Evolutionary conservation across 2,113 vertebrate species (phyloP), one percentile per base, ranked within the genome.

Genomic region (Charina bottae): DNA sequence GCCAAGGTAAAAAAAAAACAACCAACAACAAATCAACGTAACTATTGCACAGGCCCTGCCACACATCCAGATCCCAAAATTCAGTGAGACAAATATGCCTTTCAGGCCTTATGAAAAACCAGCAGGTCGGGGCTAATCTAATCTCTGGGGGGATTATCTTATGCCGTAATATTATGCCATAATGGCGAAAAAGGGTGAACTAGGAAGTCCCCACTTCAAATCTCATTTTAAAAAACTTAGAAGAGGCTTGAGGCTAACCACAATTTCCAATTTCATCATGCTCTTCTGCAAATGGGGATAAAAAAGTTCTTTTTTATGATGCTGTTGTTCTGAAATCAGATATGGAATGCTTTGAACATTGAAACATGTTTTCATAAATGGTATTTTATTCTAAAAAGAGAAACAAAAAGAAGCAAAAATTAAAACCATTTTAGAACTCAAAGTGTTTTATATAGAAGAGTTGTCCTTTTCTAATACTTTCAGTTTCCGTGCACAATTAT

Each of bases 401-500:
- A 49, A 9, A 88, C 68, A 87, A 83, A 87, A 55, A 91, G n/a
- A 72, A 72, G n/a, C n/a, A 72, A 33, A 89, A 2, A 21, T 49
- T 87, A 88, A 92, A 1, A 0, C 42, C 24, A 91, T 93, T 86
- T 3, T 33, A 59, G 2, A 13, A 83, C 88, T 93, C 85, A 49
- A 72, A 83, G 1, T 64, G 0, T 0, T 83, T 5, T 55, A 23
- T 33, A 56, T 90, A 9, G 46, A 87, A 19, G 94, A 92, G 89
- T 56, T n/a, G 15, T 24, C 87, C 33, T 2, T 62, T 64, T 92
- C 49, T 92, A 53, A 94, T 53, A 92, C 89, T 88, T 17, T 3
- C 49, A 90, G 24, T 89, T 85, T 94, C 87, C 54, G 37, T 87
- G 13, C 15, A 58, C 24, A 89, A n/a, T 62, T n/a, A 83, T 84